phyloP scores from a whole-genome alignment of 2,113 vertebrate species.

The Chelonoidis abingdonii region DNA sequence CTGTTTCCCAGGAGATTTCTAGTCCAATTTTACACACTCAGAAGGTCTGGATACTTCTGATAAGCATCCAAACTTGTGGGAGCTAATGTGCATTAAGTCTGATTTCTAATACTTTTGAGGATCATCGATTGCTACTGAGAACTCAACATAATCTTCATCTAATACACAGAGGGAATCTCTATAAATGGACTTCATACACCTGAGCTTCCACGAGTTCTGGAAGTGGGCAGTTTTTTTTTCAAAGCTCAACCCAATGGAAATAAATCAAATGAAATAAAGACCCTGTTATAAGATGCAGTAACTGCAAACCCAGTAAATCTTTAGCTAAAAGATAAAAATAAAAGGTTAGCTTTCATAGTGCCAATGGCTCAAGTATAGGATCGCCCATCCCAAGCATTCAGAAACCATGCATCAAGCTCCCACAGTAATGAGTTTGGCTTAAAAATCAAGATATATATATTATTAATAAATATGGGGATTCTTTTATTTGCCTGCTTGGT shows the following conservation, averaged over 20 bases:
- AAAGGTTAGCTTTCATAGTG: background rate
- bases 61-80: background rate
- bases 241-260: conserved; percentile 42
- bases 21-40: background rate
- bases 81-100: background rate
- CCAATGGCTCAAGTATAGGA: background rate
- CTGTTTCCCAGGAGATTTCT: background rate
- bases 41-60: background rate
- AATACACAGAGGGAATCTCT: fast-evolving
- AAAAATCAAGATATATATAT: background rate
- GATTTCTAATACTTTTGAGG: background rate
- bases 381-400: background rate
- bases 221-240: background rate
- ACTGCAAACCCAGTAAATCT: background rate
- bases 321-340: background rate
- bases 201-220: background rate
- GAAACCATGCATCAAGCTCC: background rate
- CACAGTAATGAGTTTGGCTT: background rate
- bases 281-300: conserved; percentile 29
- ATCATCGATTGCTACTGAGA: background rate
- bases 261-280: conserved; percentile 17
- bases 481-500: background rate
- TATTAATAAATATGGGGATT: background rate
- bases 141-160: background rate
- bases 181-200: background rate